Evolutionary conservation across 2,113 vertebrate species (phyloP).

Genomic region (Oncorhynchus tshawytscha): DNA sequence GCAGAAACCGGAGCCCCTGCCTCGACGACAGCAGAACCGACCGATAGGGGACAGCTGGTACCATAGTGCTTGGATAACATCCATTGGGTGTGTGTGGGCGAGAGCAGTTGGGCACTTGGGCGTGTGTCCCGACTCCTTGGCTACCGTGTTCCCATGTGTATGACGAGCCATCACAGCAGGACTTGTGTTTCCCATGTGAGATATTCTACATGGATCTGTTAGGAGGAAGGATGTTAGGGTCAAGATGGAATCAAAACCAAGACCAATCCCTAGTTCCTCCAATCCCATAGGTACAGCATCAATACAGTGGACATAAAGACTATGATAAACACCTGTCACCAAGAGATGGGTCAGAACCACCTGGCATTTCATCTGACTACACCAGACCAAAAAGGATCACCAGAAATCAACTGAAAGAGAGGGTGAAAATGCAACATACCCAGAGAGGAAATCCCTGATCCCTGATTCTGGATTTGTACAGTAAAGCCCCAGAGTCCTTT

Average conservation of each 20-base stretch:
- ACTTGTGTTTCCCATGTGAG: slow-evolving; percentile 17
- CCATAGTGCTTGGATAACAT: slow-evolving; percentile 50
- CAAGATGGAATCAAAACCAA: too few relatives aligned
- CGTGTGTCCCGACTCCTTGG: neutral
- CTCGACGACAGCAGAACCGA: slow-evolving; percentile 25
- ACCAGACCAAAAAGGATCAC: neutral
- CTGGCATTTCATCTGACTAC: neutral
- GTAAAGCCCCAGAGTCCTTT: slow-evolving; percentile 3
- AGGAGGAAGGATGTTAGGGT: neutral
- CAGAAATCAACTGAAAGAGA: neutral
- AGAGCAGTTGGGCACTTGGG: slow-evolving; percentile 13
- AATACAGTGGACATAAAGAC: too few relatives aligned
- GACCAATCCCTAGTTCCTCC: too few relatives aligned
- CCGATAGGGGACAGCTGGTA: slow-evolving; percentile 46
- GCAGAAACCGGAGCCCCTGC: slow-evolving; percentile 12
- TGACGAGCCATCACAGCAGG: slow-evolving; percentile 16
- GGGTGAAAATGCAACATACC: neutral
- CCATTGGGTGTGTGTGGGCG: slow-evolving; percentile 47
- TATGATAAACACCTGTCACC: too few relatives aligned
- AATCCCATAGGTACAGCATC: too few relatives aligned
- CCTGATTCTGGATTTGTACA: neutral
- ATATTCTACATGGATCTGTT: slow-evolving; percentile 13
- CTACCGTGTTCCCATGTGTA: neutral
- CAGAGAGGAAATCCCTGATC: neutral
- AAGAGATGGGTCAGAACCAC: too few relatives aligned